A percentile compares a stretch with the other conserved stretches of the same genome.
Evolutionary conservation across 2,888 invertebrate species (phyloP).

Genomic region (Mechanitis mazaeus): DNA sequence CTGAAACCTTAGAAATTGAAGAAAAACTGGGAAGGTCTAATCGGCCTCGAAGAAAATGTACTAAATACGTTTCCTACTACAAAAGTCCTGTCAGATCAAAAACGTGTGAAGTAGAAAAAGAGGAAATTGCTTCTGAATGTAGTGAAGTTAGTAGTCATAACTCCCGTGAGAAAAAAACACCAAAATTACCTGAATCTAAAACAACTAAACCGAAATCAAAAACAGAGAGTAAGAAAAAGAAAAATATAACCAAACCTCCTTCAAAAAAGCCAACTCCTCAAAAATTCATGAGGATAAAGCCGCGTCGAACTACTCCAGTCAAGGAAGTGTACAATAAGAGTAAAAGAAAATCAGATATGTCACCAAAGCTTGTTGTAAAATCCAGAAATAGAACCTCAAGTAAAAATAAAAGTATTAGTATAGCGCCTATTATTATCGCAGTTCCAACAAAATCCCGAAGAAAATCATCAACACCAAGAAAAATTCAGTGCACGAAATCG

Average conservation of each 20-base stretch:
- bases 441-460: slow-evolving; percentile 63
- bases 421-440: slow-evolving; percentile 31
- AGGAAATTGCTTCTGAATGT: slow-evolving; percentile 38
- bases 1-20: slow-evolving; percentile 30
- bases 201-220: slow-evolving; percentile 16
- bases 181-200: slow-evolving; percentile 30
- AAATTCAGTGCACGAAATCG: slow-evolving; percentile 58
- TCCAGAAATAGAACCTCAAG: slow-evolving; percentile 38
- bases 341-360: slow-evolving; percentile 11
- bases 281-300: slow-evolving; percentile 62
- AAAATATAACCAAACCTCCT: slow-evolving; percentile 37
- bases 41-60: slow-evolving; percentile 62
- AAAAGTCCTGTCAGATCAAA: slow-evolving; percentile 37
- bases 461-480: slow-evolving; percentile 71
- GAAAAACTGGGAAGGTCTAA: slow-evolving; percentile 32
- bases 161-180: slow-evolving; percentile 34
- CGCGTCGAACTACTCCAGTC: slow-evolving; percentile 51
- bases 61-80: slow-evolving; percentile 67
- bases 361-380: slow-evolving; percentile 11
- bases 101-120: slow-evolving; percentile 39
- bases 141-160: slow-evolving; percentile 39
- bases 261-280: slow-evolving; percentile 48
- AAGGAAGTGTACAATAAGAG: slow-evolving; percentile 35
- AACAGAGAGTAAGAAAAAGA: slow-evolving; percentile 17
- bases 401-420: slow-evolving; percentile 42